Conservation (phyloP, 53 echinoderm and acorn worm species). For the Astropecten irregularis region DNA sequence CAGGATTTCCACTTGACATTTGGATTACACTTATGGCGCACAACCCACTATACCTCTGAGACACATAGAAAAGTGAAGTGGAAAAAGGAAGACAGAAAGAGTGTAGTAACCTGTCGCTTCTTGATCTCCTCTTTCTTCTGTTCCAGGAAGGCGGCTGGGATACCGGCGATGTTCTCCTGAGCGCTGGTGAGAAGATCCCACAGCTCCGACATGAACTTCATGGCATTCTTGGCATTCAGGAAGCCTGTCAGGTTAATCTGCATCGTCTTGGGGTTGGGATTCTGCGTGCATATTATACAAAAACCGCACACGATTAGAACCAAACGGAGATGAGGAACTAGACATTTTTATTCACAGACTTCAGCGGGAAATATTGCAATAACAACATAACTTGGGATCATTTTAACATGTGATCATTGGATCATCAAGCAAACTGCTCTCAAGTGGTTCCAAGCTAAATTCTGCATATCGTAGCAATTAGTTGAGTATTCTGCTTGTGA, state of each 20-base stretch:
- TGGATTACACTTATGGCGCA: no score
- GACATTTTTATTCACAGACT: no score
- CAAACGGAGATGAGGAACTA: not conserved
- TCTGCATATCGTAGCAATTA: no score
- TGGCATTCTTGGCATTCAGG: constrained; percentile 97
- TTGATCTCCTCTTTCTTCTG: constrained; percentile 99
- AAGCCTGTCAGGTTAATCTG: constrained; percentile 99
- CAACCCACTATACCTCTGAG: no score
- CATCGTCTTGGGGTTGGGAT: constrained; percentile 95
- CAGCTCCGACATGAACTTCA: constrained; percentile 85
- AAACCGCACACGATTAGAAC: not conserved
- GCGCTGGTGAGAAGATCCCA: constrained; percentile 95
- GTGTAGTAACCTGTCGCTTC: constrained; percentile 96
- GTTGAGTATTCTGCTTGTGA: no score
- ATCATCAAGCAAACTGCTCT: no score
- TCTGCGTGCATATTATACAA: constrained; percentile 72
- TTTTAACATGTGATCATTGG: not conserved
- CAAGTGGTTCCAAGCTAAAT: no score
- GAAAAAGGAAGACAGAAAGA: no score
- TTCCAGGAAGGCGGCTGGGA: constrained; percentile 97
- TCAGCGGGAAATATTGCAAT: not conserved
- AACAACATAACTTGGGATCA: no score
- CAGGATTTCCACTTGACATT: no score
- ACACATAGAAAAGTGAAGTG: no score
- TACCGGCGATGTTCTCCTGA: constrained; percentile 97